These are phyloP conservation scores for Tapera naevia DNA, from an alignment of 2,797 vertebrate species.

Conservation along the genomic window DNA sequence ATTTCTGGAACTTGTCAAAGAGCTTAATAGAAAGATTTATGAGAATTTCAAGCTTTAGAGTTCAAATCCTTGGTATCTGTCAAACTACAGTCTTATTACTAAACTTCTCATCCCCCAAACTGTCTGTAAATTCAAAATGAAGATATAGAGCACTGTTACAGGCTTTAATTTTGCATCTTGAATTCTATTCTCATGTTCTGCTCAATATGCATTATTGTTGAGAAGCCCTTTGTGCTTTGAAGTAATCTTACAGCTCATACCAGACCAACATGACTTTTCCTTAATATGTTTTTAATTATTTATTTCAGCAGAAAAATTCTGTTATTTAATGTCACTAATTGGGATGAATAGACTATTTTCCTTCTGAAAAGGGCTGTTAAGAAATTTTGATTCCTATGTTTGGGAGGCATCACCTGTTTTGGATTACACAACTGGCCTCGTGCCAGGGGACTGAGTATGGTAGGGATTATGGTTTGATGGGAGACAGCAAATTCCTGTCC, in stretches of 20 bases:
- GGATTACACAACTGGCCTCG: not conserved
- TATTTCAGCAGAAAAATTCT: not conserved
- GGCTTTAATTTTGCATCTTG: not conserved
- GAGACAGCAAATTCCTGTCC: not conserved
- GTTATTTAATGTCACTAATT: not conserved
- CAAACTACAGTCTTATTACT: not conserved
- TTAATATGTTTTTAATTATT: not conserved
- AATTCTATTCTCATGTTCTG: not conserved
- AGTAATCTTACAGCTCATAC: not conserved
- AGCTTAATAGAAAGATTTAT: constrained; percentile 28
- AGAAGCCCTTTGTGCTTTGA: not conserved
- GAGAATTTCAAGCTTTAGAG: not conserved
- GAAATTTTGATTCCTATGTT: not conserved
- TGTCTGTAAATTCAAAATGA: not conserved
- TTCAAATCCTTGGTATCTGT: not conserved
- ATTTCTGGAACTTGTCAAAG: constrained; percentile 23
- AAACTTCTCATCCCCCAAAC: not conserved
- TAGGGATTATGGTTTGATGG: not conserved
- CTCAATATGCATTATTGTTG: not conserved
- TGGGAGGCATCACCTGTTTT: not conserved
- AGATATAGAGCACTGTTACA: not conserved
- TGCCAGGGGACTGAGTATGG: not conserved
- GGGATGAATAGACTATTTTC: not conserved
- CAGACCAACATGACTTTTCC: not conserved
- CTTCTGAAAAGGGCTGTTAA: not conserved